phyloP scores from a whole-genome alignment of 1,140 invertebrate genomes.

The Sinella curviseta region DNA sequence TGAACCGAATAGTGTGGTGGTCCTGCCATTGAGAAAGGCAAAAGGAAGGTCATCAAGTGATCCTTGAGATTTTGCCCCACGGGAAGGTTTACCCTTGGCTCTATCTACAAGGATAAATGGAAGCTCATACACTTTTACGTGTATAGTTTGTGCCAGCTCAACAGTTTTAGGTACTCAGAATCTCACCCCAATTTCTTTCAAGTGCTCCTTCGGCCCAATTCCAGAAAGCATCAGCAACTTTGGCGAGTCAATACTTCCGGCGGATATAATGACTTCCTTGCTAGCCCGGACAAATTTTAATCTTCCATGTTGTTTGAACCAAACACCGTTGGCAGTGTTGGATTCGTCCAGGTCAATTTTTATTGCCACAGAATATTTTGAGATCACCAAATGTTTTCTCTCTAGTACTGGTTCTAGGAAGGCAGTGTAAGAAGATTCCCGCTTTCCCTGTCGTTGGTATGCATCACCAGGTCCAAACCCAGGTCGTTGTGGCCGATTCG shows the following conservation, averaged over 20 bases:
- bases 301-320: not conserved
- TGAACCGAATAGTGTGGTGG: slow-evolving; percentile 17
- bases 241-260: not conserved
- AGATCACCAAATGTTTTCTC: not conserved
- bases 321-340: slow-evolving; percentile 16
- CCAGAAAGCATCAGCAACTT: not conserved
- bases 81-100: slow-evolving; percentile 38
- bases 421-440: not conserved
- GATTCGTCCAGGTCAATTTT: slow-evolving; percentile 32
- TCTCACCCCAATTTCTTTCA: not conserved
- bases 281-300: not conserved
- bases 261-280: not conserved
- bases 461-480: not conserved
- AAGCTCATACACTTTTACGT: too few species aligned
- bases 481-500: not conserved
- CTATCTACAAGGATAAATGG: slow-evolving; percentile 40
- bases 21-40: slow-evolving; percentile 37
- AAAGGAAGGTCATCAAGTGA: slow-evolving; percentile 49
- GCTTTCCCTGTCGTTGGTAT: not conserved
- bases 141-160: too few species aligned
- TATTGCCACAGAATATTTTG: not conserved
- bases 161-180: too few species aligned
- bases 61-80: slow-evolving; percentile 54
- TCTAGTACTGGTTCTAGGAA: not conserved
- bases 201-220: not conserved